Evolutionary conservation across 2,888 invertebrate genomes (phyloP), one percentile per base, ranked within the genome.

Genomic region (Polyommatus iphigenia): DNA sequence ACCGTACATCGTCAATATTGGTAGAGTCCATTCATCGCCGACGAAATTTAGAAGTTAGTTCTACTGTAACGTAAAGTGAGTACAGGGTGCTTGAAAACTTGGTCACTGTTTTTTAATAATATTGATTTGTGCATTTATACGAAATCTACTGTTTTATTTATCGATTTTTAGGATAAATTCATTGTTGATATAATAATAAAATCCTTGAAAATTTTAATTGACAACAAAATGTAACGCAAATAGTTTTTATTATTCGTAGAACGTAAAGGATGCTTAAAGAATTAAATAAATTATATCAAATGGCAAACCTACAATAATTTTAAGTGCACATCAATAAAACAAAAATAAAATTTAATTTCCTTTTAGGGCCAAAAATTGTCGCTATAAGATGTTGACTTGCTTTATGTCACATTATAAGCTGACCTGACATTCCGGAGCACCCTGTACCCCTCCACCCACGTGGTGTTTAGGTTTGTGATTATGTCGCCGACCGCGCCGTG

Each of bases 401-500:
- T 41, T 41, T 41, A 13, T 13, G 46, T 46, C 3, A 46, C 3
- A 46, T 46, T 10, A 46, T 10, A 46, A 13, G 10, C 10, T 46
- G 46, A 46, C 46, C 10, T 46, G 10, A 46, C 10, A 46, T 46
- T 13, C 46, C 3, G 81, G 81, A 83, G 84, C 85, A 81, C 84
- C 85, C 86, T 87, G 86, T 87, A 87, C 89, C 91, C 90, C 90
- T 90, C 92, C 94, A 93, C 94, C 93, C 91, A 92, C 93, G 90
- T 87, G 79, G 83, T 85, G 83, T 83, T 91, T 92, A 89, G 84
- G 85, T 90, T 92, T 89, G 89, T 90, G 90, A 92, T 93, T 94
- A 93, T 90, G 87, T 83, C 84, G 88, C 87, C 90, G 87, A 83
- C 87, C 92, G 93, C 92, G 88, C 90, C 85, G 88, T 88, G 90